Conservation (phyloP, 2,797 vertebrate genomes). For the Zalophus californianus region DNA sequence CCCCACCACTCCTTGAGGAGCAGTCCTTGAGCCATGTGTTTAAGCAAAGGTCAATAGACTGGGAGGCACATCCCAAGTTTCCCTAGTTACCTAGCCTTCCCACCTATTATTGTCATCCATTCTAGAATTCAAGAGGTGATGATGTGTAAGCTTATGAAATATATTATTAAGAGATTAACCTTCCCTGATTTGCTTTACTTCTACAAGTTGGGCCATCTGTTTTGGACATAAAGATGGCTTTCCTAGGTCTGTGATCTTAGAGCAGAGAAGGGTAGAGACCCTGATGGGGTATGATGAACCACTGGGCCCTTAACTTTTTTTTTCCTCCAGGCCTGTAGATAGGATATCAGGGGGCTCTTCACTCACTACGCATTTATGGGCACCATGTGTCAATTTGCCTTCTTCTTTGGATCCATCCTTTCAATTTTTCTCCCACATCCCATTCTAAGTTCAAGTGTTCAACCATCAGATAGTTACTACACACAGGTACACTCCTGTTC, state of each 20-base stretch:
- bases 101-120: neutral
- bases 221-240: neutral
- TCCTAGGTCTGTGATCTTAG: neutral
- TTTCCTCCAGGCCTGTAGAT: conserved; percentile 90
- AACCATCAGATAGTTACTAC: neutral
- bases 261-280: neutral
- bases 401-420: conserved; percentile 95
- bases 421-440: conserved; percentile 81
- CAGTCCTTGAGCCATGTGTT: neutral
- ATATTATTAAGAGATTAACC: neutral
- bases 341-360: conserved; percentile 90
- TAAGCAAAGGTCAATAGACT: neutral
- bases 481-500: neutral
- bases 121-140: neutral
- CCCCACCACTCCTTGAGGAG: neutral
- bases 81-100: neutral
- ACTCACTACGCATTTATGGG: conserved; percentile 94
- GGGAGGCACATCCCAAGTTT: neutral
- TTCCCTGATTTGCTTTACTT: neutral
- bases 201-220: neutral
- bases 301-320: neutral
- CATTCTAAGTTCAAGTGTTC: neutral
- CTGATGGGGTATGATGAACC: neutral
- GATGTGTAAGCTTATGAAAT: neutral
- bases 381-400: conserved; percentile 94